Evolutionary conservation across 2,888 invertebrate genomes (phyloP), one percentile per base, ranked within the genome.

Genomic region (Dicranocentrus wangi): DNA sequence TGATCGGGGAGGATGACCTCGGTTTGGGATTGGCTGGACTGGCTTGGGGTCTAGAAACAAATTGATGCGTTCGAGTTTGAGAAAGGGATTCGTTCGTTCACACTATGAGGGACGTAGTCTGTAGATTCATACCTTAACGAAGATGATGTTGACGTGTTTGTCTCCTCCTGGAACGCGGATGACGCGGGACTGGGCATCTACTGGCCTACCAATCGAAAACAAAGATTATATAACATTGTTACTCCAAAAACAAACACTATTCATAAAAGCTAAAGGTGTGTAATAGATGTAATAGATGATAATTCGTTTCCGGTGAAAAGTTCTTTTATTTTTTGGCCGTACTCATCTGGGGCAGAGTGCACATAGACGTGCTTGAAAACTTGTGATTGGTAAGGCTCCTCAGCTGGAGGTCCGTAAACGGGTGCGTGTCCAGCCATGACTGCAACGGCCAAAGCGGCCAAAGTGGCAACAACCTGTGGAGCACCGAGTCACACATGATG

Each of bases 111-210:
- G 55, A 2, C 51, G 55, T 19, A 69, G 80, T 43, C 72, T 70
- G n/a, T n/a, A n/a, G n/a, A n/a, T n/a, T n/a, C n/a, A n/a, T n/a
- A n/a, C n/a, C n/a, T 60, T 81, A 43, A 81, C 75, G 17, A 81
- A 81, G 17, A 81, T 75, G 28, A 81, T 81, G 63, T 81, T 81
- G 8, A 81, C 78, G 17, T 75, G 75, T 58, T 69, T 69, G 21
- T 73, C 73, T 28, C 73, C 73, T 23, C 73, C 73, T 8, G 73
- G 73, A 10, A 73, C 65, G 15, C 73, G 43, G 10, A 73, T 73
- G 7, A 73, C 73, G 8, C 73, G 63, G 63, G 8, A 53, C 27
- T 73, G 73, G 17, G 51, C 51, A 8, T 73, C 73, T 19, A 23
- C 53, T 19, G 73, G 73, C 21, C 71, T 71, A 28, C 32, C 32